These are phyloP conservation scores for Meriones psammophilus DNA, from an alignment of 2,797 vertebrate species.

Conservation along the genomic window DNA sequence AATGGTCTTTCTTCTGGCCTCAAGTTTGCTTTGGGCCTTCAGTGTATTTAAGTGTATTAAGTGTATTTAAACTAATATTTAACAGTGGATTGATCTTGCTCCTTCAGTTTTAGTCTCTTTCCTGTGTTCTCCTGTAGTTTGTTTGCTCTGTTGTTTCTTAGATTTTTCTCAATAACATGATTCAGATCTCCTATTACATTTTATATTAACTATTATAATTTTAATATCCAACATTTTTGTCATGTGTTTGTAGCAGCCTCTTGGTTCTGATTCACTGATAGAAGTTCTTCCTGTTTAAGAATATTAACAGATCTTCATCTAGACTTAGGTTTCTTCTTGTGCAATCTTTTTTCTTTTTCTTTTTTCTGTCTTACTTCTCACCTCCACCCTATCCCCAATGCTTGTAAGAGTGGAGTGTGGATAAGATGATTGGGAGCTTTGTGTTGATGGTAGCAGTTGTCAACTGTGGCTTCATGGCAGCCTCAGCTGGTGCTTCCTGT, in stretches of 20 bases:
- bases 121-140: neutral
- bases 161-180: neutral
- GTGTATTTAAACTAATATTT: neutral
- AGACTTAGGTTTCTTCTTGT: conserved; percentile 22
- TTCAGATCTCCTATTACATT: neutral
- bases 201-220: neutral
- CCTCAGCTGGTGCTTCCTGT: neutral
- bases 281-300: neutral
- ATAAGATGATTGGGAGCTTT: neutral
- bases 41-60: neutral
- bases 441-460: neutral
- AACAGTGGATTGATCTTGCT: neutral
- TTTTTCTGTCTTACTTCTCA: neutral
- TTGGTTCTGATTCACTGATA: conserved; percentile 46
- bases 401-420: neutral
- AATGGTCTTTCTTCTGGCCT: neutral
- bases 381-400: neutral
- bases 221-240: neutral
- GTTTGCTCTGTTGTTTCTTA: neutral
- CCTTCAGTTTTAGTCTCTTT: conserved; percentile 17
- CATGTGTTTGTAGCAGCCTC: neutral
- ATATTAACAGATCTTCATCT: neutral
- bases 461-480: neutral
- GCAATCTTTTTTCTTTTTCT: neutral
- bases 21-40: neutral